These are phyloP conservation scores for Bactericera cockerelli DNA, from an alignment of 1,140 invertebrate species.

Conservation along the genomic window DNA sequence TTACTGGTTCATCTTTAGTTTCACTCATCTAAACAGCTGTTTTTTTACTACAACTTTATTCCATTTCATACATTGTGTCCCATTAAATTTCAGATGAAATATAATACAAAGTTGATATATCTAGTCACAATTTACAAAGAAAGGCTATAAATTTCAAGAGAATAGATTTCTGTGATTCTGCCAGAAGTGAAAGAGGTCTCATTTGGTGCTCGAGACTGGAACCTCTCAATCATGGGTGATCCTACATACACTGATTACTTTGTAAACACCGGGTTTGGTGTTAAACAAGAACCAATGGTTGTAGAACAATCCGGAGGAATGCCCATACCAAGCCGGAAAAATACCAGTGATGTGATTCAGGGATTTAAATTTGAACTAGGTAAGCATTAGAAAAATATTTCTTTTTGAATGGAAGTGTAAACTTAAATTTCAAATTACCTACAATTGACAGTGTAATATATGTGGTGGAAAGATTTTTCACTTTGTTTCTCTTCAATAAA, in stretches of 20 bases:
- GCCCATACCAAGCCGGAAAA: conserved; percentile 18
- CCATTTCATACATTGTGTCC: no score
- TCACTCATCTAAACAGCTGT: no score
- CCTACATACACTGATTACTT: conserved; percentile 38
- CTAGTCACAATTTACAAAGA: conserved; percentile 5
- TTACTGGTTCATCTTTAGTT: no score
- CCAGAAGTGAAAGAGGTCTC: no score
- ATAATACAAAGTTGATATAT: not conserved
- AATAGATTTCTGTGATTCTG: no score
- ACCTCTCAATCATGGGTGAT: conserved; percentile 32
- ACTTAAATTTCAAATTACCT: no score
- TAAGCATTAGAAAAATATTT: conserved; percentile 41
- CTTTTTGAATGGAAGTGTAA: no score
- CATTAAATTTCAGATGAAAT: not conserved
- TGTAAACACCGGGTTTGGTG: conserved; percentile 33
- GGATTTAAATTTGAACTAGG: conserved; percentile 28
- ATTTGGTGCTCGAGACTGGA: not conserved
- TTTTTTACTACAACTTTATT: no score
- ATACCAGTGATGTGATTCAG: conserved; percentile 16
- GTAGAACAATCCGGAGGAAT: conserved; percentile 22
- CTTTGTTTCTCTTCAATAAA: no score
- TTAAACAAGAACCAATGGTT: conserved; percentile 34
- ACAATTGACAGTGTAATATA: no score
- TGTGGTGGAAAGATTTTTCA: no score
- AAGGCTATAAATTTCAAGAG: not conserved